A percentile compares a stretch with the other conserved stretches of the same genome.
phyloP scores from a whole-genome alignment of 2,113 vertebrate species.

The Formicarius rufipectus region DNA sequence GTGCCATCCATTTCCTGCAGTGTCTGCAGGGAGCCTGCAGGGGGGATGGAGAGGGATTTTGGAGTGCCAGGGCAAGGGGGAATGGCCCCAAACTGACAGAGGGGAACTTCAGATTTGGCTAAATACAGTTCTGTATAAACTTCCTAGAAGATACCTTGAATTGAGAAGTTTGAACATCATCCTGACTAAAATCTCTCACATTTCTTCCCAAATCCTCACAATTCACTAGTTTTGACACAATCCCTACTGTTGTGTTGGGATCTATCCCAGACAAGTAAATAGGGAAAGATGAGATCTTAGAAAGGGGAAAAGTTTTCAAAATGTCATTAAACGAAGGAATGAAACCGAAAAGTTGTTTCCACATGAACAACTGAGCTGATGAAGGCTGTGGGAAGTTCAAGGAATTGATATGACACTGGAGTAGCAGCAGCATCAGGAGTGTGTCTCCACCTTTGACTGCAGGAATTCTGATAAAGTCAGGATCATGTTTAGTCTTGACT shows the following conservation, averaged over 20 bases:
- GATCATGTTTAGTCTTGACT: neutral
- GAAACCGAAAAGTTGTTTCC: neutral
- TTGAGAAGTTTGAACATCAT: neutral
- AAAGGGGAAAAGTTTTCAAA: neutral
- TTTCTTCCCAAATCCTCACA: neutral
- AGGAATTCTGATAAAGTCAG: neutral
- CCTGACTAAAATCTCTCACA: neutral
- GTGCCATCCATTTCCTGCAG: neutral
- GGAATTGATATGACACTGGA: neutral
- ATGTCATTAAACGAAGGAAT: neutral
- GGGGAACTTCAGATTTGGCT: neutral
- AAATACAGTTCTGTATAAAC: rapidly evolving
- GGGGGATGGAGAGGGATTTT: neutral
- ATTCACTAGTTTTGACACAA: neutral
- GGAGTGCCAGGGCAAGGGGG: neutral
- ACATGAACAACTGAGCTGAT: neutral
- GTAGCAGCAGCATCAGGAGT: neutral
- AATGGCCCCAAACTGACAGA: neutral
- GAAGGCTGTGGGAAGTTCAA: neutral
- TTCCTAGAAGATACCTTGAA: neutral
- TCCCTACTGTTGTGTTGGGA: neutral
- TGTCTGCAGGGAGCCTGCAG: neutral
- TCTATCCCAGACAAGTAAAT: neutral
- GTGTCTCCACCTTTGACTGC: neutral
- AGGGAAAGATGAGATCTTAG: neutral